These are phyloP conservation scores for Peromyscus eremicus DNA, from an alignment of 2,797 vertebrate genomes.

Conservation along the genomic window DNA sequence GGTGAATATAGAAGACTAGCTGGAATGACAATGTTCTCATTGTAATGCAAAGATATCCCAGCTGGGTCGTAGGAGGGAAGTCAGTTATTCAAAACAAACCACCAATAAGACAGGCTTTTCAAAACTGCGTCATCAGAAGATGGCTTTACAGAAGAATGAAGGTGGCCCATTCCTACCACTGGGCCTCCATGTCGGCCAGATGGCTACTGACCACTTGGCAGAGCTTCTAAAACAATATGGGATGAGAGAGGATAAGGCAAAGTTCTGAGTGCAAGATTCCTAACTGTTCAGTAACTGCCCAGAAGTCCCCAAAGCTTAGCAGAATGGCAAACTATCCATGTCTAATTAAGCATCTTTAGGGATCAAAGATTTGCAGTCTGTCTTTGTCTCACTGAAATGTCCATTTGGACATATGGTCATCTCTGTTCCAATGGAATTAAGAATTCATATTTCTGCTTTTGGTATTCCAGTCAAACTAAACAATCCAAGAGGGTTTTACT, in stretches of 20 bases:
- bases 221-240: not conserved
- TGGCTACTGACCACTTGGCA: not conserved
- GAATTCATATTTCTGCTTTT: not conserved
- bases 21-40: not conserved
- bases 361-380: not conserved
- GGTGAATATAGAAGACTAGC: not conserved
- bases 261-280: not conserved
- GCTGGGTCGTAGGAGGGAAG: not conserved
- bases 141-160: not conserved
- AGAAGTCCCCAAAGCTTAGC: not conserved
- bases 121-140: not conserved
- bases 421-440: not conserved
- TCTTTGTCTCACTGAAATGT: not conserved
- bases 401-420: too few species aligned
- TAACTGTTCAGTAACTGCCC: not conserved
- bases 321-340: not conserved
- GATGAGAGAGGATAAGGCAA: not conserved
- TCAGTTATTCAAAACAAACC: not conserved
- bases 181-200: accelerated
- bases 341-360: not conserved
- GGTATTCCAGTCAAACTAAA: not conserved
- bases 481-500: not conserved
- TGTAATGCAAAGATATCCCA: not conserved
- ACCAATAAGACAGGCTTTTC: not conserved
- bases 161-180: too few species aligned